phyloP scores from a whole-genome alignment of 2,888 invertebrate genomes.

The Hecatera dysodea region DNA sequence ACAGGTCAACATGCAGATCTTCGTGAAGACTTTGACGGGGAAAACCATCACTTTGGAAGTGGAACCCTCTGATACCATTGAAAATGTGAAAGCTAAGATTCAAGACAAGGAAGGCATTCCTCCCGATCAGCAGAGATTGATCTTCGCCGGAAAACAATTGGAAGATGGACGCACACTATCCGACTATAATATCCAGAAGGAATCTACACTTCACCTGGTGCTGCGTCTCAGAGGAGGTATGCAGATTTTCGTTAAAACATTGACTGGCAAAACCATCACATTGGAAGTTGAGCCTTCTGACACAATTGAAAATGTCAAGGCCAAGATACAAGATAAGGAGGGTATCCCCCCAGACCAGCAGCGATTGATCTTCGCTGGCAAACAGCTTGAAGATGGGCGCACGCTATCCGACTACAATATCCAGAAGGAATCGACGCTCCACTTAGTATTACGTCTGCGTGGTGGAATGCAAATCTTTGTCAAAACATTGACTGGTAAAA shows the following conservation, averaged over 20 bases:
- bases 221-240: constrained; percentile 27
- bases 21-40: constrained; percentile 56
- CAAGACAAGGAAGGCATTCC: constrained; percentile 62
- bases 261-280: constrained; percentile 56
- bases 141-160: constrained; percentile 37
- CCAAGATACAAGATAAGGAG: constrained; percentile 60
- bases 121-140: constrained; percentile 37
- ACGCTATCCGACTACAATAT: constrained; percentile 30
- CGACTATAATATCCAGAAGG: constrained; percentile 44
- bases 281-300: constrained; percentile 53
- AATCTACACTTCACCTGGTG: constrained; percentile 31
- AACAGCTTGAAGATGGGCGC: constrained; percentile 33
- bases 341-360: constrained; percentile 40
- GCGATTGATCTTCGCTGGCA: constrained; percentile 27
- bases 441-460: constrained; percentile 19
- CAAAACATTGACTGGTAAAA: constrained; percentile 59
- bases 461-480: constrained; percentile 68
- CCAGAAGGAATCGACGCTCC: constrained; percentile 33
- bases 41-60: constrained; percentile 61
- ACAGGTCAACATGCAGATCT: constrained; percentile 73
- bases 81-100: constrained; percentile 62
- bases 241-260: constrained; percentile 31
- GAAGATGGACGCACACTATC: constrained; percentile 41
- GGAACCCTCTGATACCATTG: constrained; percentile 58
- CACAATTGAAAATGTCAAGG: constrained; percentile 56